Evolutionary conservation across 2,797 vertebrate species (phyloP).

Genomic region (Valencia hispanica): DNA sequence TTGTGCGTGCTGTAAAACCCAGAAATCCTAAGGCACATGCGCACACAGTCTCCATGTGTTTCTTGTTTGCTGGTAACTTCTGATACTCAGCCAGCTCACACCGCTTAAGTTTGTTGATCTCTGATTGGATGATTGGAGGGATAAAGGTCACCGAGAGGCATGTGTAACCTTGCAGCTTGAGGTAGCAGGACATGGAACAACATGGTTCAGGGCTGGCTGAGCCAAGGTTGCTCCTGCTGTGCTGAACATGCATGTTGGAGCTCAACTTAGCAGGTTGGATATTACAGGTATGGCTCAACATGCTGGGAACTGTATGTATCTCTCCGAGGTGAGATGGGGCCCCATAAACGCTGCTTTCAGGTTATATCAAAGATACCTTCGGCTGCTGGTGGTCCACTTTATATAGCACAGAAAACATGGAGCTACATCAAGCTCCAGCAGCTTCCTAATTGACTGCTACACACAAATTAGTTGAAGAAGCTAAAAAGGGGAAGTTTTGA

Average conservation of each 20-base stretch:
- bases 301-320: background rate
- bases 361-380: background rate
- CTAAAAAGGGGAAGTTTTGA: background rate
- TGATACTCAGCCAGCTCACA: background rate
- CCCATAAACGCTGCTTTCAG: background rate
- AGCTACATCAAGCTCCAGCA: background rate
- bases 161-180: background rate
- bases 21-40: background rate
- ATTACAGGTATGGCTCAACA: background rate
- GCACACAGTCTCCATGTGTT: background rate
- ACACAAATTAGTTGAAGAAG: background rate
- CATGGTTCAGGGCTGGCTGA: background rate
- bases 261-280: background rate
- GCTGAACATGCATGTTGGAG: background rate
- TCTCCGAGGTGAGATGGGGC: background rate
- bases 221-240: too few species aligned
- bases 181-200: background rate
- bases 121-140: slow-evolving; percentile 12
- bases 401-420: background rate
- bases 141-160: slow-evolving; percentile 1
- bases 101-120: background rate
- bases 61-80: background rate
- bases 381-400: background rate
- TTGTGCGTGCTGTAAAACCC: background rate
- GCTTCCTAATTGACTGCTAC: background rate